Evolutionary conservation across 2,888 invertebrate genomes (phyloP), one percentile per base, ranked within the genome.

Genomic region (Patella ulyssiponensis): DNA sequence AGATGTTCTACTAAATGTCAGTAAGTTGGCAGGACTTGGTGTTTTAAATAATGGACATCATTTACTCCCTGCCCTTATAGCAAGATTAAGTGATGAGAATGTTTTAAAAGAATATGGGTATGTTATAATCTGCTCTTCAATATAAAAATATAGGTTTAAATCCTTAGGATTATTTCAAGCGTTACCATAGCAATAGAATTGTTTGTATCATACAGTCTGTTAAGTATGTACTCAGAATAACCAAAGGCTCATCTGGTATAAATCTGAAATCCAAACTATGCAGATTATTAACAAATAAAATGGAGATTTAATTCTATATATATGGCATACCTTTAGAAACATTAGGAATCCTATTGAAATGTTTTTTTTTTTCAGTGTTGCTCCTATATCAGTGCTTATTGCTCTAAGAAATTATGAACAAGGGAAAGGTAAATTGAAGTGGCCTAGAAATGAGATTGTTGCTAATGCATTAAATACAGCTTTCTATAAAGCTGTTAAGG

Each of bases 1-100:
- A 12, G 90, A 90, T 17, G 78, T 91, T 78, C 83, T 92, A 54
- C 81, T 87, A 9, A 88, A 89, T 73, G 83, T 92, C 64, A 87
- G 87, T 15, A 89, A 91, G 74, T 86, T 92, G 80, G 87, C 91
- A 11, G 79, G 88, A 7, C 80, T 90, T 27, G 88, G 87, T 3
- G 83, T 88, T 51, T 84, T 90, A 54, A 82, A 85, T 20, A 81
- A 85, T 20, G 73, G 71, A 53, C 75, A 74, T 70, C 74, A 78
- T 69, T 84, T 85, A 15, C 76, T 86, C 12, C 79, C 85, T 71
- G 77, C 87, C 44, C 75, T 85, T 51, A 80, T 87, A 23, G 81
- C 83, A 69, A 81, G 83, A 70, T 79, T 90, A 76, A 78, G 87
- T 54, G 85, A 86, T 78, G 85, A 84, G 58, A 69, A 78, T 20